phyloP scores from a whole-genome alignment of 2,113 vertebrate genomes.

The Amblyopsis rosae region DNA sequence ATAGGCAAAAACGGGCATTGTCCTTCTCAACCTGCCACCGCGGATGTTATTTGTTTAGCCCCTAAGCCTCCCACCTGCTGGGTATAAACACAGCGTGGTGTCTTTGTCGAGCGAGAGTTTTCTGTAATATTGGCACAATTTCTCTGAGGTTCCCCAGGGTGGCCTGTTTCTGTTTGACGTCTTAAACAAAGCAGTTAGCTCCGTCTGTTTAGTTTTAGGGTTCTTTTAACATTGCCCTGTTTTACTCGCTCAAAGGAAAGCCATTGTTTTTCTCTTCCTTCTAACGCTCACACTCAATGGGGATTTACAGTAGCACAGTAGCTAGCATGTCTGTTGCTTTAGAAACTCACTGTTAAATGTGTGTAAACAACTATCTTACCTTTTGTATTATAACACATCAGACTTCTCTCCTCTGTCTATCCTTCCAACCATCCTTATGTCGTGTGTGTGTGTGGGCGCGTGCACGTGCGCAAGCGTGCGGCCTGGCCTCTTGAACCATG shows the following conservation, averaged over 20 bases:
- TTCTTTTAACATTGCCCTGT: conserved; percentile 10
- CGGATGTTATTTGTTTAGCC: conserved; percentile 67
- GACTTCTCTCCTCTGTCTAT: conserved; percentile 10
- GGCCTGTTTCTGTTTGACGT: conserved; percentile 27
- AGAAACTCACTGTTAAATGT: background rate
- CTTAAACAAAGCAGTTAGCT: too few relatives aligned
- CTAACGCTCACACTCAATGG: conserved; percentile 8
- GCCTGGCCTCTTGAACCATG: conserved; percentile 42
- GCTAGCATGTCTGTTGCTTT: conserved; percentile 24
- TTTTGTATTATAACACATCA: background rate
- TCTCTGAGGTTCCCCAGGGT: background rate
- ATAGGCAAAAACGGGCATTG: conserved; percentile 57
- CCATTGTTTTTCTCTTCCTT: conserved; percentile 18
- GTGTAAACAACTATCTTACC: background rate
- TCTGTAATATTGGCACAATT: conserved; percentile 21
- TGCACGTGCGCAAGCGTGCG: conserved; percentile 32
- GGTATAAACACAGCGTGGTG: conserved; percentile 37
- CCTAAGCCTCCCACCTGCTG: conserved; percentile 41
- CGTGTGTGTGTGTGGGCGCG: conserved; percentile 25
- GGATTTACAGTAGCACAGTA: background rate
- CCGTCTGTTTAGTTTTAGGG: background rate
- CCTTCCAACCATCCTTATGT: conserved; percentile 29
- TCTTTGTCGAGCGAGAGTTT: conserved; percentile 32
- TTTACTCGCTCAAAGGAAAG: background rate
- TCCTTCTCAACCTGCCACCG: conserved; percentile 39